Conservation (phyloP, 2,113 vertebrate species). For the Sminthopsis crassicaudata region DNA sequence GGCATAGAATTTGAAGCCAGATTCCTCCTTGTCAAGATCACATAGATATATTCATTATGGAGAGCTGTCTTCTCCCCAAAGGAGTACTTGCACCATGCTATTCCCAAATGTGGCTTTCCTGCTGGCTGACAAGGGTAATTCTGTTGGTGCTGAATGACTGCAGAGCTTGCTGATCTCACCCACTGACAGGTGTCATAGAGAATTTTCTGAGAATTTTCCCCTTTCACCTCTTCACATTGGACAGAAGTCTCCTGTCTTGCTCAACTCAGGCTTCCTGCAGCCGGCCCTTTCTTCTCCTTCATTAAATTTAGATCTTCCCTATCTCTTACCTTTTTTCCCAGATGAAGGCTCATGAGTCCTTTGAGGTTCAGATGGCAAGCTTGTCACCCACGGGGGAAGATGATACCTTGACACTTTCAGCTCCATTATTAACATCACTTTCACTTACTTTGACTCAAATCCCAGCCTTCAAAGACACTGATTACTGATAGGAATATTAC, state of each 20-base stretch:
- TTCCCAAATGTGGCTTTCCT: background rate
- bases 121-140: background rate
- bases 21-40: background rate
- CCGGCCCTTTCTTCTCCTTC: background rate
- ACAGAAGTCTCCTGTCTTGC: background rate
- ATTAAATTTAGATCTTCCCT: background rate
- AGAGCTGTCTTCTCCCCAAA: background rate
- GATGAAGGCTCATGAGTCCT: background rate
- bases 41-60: background rate
- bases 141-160: background rate
- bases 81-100: background rate
- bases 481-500: constrained; percentile 60
- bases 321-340: background rate
- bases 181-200: background rate
- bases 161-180: background rate
- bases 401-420: background rate
- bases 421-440: background rate
- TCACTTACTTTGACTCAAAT: background rate
- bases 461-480: constrained; percentile 32
- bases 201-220: background rate
- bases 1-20: background rate
- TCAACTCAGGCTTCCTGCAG: background rate
- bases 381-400: background rate
- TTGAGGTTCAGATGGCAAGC: background rate
- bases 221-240: background rate